These are phyloP conservation scores for Fissipunctia ypsillon DNA, from an alignment of 2,888 invertebrate genomes.

Conservation along the genomic window DNA sequence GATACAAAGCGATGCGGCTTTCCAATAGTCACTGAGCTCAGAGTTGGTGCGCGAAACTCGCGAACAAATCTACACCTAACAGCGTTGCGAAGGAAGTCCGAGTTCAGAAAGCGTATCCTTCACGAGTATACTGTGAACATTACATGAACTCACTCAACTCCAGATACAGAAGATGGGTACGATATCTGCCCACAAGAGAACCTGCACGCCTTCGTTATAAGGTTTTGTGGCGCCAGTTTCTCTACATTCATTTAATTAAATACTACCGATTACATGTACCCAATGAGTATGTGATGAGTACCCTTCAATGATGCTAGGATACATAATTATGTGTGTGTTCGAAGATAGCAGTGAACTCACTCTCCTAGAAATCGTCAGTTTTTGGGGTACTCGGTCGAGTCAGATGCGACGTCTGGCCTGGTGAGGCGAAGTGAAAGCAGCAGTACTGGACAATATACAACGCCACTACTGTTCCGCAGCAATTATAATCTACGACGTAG, in stretches of 20 bases:
- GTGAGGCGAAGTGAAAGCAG: conserved; percentile 28
- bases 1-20: conserved; percentile 22
- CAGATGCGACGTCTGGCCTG: conserved; percentile 7
- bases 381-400: conserved; percentile 3
- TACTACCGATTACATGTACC: conserved; percentile 5
- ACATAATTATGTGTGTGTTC: background rate
- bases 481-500: conserved; percentile 53
- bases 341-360: background rate
- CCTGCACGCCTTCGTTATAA: background rate
- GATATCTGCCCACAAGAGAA: conserved; percentile 3
- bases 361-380: background rate
- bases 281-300: too few relatives aligned
- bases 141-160: background rate
- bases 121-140: conserved; percentile 6
- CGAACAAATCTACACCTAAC: conserved; percentile 18
- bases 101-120: conserved; percentile 22
- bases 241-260: background rate
- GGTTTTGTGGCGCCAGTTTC: background rate
- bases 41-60: conserved; percentile 6
- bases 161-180: conserved; percentile 7
- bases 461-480: conserved; percentile 57
- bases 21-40: conserved; percentile 11
- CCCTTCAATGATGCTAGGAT: background rate
- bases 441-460: conserved; percentile 47
- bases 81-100: conserved; percentile 12